Evolutionary conservation across 92 coral and sea anemone genomes (phyloP), one percentile per base, ranked within the genome.

Genomic region (Umimayanthus kanabou): DNA sequence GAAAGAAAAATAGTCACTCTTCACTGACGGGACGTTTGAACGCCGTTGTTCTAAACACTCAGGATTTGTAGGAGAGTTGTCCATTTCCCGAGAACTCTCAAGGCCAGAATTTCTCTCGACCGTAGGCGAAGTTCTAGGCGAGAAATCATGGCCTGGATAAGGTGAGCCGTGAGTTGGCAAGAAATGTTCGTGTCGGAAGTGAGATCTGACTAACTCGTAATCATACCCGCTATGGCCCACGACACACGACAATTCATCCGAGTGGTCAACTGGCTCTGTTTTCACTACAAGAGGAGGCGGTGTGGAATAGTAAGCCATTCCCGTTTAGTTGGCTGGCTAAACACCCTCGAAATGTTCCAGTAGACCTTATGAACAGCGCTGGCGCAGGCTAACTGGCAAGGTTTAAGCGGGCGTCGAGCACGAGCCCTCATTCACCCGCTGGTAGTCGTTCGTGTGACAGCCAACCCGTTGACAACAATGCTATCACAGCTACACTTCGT

Each of bases 1-100:
- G 90, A 96, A 96, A 23, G 99, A 96, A 58, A 96, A 91, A 71
- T 96, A 96, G 73, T 91, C 93, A 75, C 96, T 95, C 86, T 91
- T 88, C 40, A 61, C 81, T 39, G 79, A 83, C 79, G 87, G 87
- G 87, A 83, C 87, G 55, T 83, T 83, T 29, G 78, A 83, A 71
- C 42, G 64, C 50, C 45, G 61, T 37, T 47, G 61, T 83, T 69
- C 78, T 58, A 71, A 83, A 42, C 45, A 65, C 57, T 71, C 87
- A 26, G 87, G 65, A 70, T 83, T 83, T 83, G 87, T 30, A 67
- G 77, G 65, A 69, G 87, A 83, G 45, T 83, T 83, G 61, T 83
- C 87, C 64, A 83, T 83, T 83, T 83, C 87, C 40, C 87, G 74
- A 11, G 79, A 83, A 22, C 87, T 83, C 45, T 69, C 87, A 10